Percentiles rank a stretch among this genome's conserved stretches.
Conservation (phyloP, 2,888 invertebrate species). For the Folsomia manolachei region DNA sequence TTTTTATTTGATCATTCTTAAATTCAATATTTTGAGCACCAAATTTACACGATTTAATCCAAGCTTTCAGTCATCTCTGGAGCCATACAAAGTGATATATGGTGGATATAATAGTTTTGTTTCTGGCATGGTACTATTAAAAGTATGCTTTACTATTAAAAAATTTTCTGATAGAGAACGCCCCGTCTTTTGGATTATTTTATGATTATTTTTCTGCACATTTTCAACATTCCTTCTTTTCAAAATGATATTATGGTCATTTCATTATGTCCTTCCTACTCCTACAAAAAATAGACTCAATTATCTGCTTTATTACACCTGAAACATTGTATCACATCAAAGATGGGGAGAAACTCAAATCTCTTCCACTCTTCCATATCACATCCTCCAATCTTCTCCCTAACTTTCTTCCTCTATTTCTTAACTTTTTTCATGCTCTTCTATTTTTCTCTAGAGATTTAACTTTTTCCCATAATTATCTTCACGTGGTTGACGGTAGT, state of each 20-base stretch:
- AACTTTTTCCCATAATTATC: slow-evolving; percentile 7
- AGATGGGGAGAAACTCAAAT: slow-evolving; percentile 32
- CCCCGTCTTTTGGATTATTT: slow-evolving; percentile 28
- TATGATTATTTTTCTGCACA: slow-evolving; percentile 33
- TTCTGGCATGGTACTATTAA: no score
- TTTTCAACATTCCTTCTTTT: slow-evolving; percentile 32
- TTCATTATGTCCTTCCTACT: slow-evolving; percentile 37
- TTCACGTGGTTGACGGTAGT: no score
- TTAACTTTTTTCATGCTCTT: no score
- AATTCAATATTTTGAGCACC: no score
- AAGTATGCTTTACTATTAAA: slow-evolving; percentile 31
- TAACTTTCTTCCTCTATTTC: slow-evolving; percentile 20
- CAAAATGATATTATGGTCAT: slow-evolving; percentile 30
- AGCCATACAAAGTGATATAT: no score
- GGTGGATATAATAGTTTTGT: no score
- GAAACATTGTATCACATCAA: slow-evolving; percentile 38
- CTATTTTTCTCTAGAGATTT: slow-evolving; percentile 13
- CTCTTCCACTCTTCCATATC: slow-evolving; percentile 19
- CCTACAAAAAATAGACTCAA: slow-evolving; percentile 37
- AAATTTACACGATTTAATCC: no score
- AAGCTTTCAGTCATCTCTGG: no score
- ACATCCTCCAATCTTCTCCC: slow-evolving; percentile 16
- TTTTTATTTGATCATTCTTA: no score
- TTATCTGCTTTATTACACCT: slow-evolving; percentile 47
- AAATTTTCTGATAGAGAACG: slow-evolving; percentile 34